Evolutionary conservation across 2,113 vertebrate genomes (phyloP).

Genomic region (Plotosus lineatus): DNA sequence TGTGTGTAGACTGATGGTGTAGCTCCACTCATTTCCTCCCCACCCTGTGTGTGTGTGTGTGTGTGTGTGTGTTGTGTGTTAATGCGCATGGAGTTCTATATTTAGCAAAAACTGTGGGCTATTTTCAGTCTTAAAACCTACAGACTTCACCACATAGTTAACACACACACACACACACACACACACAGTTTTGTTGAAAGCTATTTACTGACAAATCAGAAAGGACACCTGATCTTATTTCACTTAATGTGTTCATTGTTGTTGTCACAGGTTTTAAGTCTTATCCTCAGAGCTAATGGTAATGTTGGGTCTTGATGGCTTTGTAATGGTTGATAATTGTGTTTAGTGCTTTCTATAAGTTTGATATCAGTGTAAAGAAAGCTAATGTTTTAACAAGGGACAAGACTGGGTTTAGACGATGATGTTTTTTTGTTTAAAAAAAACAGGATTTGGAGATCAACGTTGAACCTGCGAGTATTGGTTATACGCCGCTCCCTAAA

Average conservation of each 20-base stretch:
- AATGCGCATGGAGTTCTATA: constrained; percentile 51
- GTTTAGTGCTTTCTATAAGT: neutral
- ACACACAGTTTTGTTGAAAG: neutral
- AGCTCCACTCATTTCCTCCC: constrained; percentile 39
- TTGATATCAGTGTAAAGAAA: neutral
- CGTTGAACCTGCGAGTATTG: neutral
- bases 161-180: neutral
- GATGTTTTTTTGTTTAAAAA: neutral
- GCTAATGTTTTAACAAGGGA: neutral
- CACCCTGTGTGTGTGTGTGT: constrained; percentile 21
- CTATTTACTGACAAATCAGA: neutral
- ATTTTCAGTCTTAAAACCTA: constrained; percentile 9
- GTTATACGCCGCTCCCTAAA: neutral
- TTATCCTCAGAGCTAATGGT: neutral
- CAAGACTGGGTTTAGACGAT: neutral
- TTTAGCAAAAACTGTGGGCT: constrained; percentile 52
- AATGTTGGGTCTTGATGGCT: neutral
- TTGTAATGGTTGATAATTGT: neutral
- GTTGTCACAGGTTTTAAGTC: neutral
- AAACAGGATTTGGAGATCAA: neutral
- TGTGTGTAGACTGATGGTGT: constrained; percentile 1
- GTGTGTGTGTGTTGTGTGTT: constrained; percentile 13
- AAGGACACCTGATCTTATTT: neutral
- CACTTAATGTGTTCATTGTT: too few species aligned
- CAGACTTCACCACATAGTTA: neutral